Evolutionary conservation across 2,888 invertebrate species (phyloP).

Genomic region (Cyaniris semiargus): DNA sequence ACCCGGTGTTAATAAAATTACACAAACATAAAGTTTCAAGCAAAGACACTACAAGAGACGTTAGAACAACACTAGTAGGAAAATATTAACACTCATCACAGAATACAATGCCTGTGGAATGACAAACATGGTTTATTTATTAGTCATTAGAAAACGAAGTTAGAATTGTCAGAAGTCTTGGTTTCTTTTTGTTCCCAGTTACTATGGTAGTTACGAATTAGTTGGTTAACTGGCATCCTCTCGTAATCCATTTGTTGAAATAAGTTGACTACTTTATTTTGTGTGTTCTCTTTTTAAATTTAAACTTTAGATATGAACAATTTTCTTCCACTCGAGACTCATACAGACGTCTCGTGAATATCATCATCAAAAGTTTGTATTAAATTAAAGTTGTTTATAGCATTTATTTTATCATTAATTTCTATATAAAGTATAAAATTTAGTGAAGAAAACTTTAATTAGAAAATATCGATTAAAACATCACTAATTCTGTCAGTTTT

Average conservation of each 20-base stretch:
- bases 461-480: background rate
- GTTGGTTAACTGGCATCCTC: constrained; percentile 47
- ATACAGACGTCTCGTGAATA: no score
- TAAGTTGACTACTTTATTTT: background rate
- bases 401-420: no score
- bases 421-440: no score
- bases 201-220: constrained; percentile 48
- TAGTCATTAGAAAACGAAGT: constrained; percentile 41
- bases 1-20: constrained; percentile 26
- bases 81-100: constrained; percentile 1
- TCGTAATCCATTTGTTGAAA: constrained; percentile 35
- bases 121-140: constrained; percentile 37
- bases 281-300: background rate
- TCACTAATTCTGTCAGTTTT: background rate
- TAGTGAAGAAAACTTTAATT: background rate
- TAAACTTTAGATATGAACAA: no score
- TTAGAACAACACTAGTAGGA: constrained; percentile 22
- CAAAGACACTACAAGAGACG: constrained; percentile 32
- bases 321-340: no score
- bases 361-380: no score
- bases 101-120: background rate
- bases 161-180: constrained; percentile 40
- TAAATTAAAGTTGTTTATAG: no score
- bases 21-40: constrained; percentile 34
- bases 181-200: constrained; percentile 36